Evolutionary conservation across 2,113 vertebrate genomes (phyloP).

Genomic region (Microtus montanus): DNA sequence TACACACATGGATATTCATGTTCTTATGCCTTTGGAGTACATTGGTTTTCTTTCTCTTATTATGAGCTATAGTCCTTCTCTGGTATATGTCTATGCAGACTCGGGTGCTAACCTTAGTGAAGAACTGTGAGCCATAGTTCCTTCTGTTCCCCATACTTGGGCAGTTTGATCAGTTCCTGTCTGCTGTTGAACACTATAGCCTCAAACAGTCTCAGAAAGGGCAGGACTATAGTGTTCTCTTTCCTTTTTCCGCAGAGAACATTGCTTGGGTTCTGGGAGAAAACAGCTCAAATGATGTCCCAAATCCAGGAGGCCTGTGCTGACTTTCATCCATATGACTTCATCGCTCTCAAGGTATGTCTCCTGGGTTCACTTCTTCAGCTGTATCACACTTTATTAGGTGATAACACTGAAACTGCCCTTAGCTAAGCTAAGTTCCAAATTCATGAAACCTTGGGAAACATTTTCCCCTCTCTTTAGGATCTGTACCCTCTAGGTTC

Average conservation of each 20-base stretch:
- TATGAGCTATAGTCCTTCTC: background rate
- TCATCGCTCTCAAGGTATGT: slow-evolving; percentile 86
- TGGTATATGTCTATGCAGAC: background rate
- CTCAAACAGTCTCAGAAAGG: background rate
- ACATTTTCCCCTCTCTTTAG: background rate
- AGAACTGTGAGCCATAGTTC: background rate
- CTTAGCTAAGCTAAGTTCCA: slow-evolving; percentile 62
- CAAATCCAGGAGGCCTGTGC: slow-evolving; percentile 85
- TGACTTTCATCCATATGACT: slow-evolving; percentile 84
- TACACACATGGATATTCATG: background rate
- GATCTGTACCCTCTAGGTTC: background rate
- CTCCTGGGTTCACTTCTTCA: slow-evolving; percentile 31
- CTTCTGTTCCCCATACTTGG: background rate
- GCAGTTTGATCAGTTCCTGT: slow-evolving; percentile 3
- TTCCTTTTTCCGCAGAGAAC: slow-evolving; percentile 84
- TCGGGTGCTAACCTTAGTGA: background rate
- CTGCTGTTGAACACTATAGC: background rate
- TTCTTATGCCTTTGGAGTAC: slow-evolving; percentile 14
- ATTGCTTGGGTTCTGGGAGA: slow-evolving; percentile 91
- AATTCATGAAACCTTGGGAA: slow-evolving; percentile 33
- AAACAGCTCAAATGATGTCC: slow-evolving; percentile 86
- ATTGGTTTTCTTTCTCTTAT: no score
- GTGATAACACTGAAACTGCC: background rate
- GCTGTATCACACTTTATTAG: background rate
- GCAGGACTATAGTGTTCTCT: background rate